Conservation (phyloP, 2,797 vertebrate genomes). For the Sebastes iracundus region DNA sequence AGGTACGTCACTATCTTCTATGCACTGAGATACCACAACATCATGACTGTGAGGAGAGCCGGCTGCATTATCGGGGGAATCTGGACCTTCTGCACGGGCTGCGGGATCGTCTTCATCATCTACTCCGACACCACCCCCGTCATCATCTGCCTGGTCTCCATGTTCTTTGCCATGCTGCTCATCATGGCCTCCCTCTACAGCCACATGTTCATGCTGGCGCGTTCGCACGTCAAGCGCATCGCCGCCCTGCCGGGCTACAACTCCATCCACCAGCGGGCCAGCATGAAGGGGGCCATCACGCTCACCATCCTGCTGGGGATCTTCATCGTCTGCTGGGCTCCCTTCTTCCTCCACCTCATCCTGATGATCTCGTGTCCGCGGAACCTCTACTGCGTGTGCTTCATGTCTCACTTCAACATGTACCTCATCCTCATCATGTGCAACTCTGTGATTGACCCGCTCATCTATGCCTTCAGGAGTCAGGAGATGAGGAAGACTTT, state of each 20-base stretch:
- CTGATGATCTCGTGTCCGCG: slow-evolving; percentile 96
- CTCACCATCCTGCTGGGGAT: slow-evolving; percentile 95
- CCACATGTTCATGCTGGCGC: slow-evolving; percentile 98
- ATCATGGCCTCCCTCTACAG: slow-evolving; percentile 97
- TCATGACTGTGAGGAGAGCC: slow-evolving; percentile 91
- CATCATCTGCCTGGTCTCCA: slow-evolving; percentile 93
- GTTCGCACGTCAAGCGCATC: slow-evolving; percentile 93
- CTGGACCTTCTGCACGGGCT: slow-evolving; percentile 92
- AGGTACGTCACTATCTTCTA: slow-evolving; percentile 97
- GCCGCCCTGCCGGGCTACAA: slow-evolving; percentile 89
- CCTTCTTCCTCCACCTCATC: slow-evolving; percentile 95
- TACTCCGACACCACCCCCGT: slow-evolving; percentile 93
- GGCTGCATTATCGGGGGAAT: slow-evolving; percentile 89
- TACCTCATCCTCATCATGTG: slow-evolving; percentile 98
- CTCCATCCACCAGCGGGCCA: slow-evolving; percentile 89
- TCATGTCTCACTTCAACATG: slow-evolving; percentile 98
- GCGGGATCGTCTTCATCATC: slow-evolving; percentile 93
- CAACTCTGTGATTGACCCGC: slow-evolving; percentile 94
- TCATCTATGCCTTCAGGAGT: slow-evolving; percentile 97
- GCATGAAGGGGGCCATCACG: slow-evolving; percentile 96
- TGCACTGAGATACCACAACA: slow-evolving; percentile 95
- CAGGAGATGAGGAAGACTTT: slow-evolving; percentile 98
- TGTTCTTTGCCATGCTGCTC: slow-evolving; percentile 95
- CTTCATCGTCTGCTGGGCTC: slow-evolving; percentile 97
- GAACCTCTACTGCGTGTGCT: slow-evolving; percentile 94